These are phyloP conservation scores for Chiloscyllium punctatum DNA, from an alignment of 2,797 vertebrate species.

Conservation along the genomic window DNA sequence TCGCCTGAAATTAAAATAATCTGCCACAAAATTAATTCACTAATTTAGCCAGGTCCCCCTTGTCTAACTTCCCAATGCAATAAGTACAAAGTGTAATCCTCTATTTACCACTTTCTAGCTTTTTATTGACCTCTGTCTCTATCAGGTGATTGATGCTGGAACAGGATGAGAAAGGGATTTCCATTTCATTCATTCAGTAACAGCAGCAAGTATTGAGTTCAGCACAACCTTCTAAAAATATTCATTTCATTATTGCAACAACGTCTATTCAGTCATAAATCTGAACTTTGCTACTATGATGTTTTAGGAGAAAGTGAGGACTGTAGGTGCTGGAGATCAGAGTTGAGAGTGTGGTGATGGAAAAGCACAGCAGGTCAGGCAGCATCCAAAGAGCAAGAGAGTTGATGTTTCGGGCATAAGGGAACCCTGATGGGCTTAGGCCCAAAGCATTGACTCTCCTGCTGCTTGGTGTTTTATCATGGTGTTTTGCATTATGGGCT, in stretches of 20 bases:
- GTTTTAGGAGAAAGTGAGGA: not conserved
- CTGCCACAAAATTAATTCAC: not conserved
- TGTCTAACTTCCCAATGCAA: not conserved
- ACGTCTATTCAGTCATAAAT: not conserved
- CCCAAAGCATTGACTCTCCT: no score
- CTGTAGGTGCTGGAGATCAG: no score
- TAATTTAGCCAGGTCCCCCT: not conserved
- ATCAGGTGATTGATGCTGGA: not conserved
- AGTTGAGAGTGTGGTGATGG: no score
- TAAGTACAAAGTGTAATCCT: not conserved
- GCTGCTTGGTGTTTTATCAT: no score
- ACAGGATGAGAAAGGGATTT: not conserved
- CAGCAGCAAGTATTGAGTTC: not conserved
- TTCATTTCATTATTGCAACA: not conserved
- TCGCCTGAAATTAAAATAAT: not conserved
- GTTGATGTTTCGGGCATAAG: no score
- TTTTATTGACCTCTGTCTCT: not conserved
- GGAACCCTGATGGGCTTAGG: no score
- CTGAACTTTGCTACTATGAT: not conserved
- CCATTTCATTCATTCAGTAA: not conserved
- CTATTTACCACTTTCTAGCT: not conserved
- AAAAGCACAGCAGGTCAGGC: no score
- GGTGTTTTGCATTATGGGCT: not conserved
- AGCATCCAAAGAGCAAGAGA: no score
- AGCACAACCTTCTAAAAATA: not conserved